phyloP scores from a whole-genome alignment of 2,113 vertebrate genomes.

The Sardina pilchardus region DNA sequence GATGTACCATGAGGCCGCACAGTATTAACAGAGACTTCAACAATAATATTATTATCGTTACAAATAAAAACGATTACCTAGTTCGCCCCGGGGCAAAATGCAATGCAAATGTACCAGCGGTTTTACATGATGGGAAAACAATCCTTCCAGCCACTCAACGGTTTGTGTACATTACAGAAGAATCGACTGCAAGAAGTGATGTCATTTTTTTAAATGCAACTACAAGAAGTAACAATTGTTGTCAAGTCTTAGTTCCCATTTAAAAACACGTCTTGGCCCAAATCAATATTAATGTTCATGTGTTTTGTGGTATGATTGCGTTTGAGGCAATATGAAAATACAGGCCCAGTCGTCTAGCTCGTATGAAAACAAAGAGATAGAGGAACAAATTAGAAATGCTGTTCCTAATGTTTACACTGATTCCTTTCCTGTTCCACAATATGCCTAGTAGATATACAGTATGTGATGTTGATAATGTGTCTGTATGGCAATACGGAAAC shows the following conservation, averaged over 20 bases:
- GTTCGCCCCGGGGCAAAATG: not conserved
- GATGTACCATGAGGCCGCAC: constrained; percentile 29
- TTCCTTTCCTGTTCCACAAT: not conserved
- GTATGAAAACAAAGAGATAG: too few relatives aligned
- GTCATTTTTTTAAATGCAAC: not conserved
- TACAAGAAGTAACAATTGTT: not conserved
- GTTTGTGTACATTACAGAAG: not conserved
- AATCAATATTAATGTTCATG: not conserved
- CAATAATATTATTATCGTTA: not conserved
- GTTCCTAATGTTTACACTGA: not conserved
- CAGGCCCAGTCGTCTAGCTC: not conserved
- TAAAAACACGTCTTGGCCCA: not conserved
- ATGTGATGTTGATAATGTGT: not conserved
- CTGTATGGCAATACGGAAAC: not conserved
- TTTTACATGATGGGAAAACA: not conserved
- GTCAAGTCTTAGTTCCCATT: not conserved
- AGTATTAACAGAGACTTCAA: constrained; percentile 54
- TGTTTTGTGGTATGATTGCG: not conserved
- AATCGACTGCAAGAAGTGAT: not conserved
- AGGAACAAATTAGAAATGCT: too few relatives aligned
- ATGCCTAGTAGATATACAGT: not conserved
- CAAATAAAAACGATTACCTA: not conserved
- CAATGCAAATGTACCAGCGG: not conserved
- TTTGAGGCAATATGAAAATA: not conserved
- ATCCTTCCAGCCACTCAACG: not conserved